Base-by-base conservation (phyloP, 2,113 vertebrate genomes). In the Apus apus region DNA sequence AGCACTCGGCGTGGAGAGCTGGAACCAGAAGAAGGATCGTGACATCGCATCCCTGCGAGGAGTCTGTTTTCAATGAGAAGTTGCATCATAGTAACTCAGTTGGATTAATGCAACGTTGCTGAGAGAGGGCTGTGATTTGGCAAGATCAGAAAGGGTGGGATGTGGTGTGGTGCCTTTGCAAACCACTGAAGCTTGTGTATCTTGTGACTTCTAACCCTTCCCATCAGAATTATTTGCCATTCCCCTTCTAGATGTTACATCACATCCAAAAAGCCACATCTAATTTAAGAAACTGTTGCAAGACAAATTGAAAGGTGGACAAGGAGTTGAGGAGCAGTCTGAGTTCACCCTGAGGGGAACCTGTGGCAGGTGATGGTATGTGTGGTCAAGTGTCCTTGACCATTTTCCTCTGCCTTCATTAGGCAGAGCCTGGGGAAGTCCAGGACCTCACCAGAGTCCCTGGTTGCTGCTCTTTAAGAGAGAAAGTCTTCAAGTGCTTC, bases 1-100 rank as follows among this genome's bases (percentile, higher is more conserved):
- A 61, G 32, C 2, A 1, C 73, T 16, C 1, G 0, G 4, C 0
- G 8, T 40, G 43, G 50, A n/a, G 65, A 70, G 43, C 26, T 64
- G 80, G 57, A 45, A 32, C 20, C 0, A 1, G 72, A 53, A 46
- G 3, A 5, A 1, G 2, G 25, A 6, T 45, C 0, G 0, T 6
- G 20, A 61, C 65, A 13, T 53, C 0, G 0, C 10, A 2, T 82
- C 48, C 34, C 29, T 68, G 38, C 53, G 10, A 15, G 11, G 0
- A 2, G 22, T 79, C 88, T n/a, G 76, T 64, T 91, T 46, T 68
- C 81, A 82, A 0, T 76, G 95, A 76, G 27, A 32, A 40, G 46
- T 26, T 92, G 25, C 50, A 8, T 65, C 54, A 3, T 0, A 38
- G 62, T 7, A 23, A 66, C 84, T 89, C 18, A 1, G 54, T 19